Evolutionary conservation across 2,888 invertebrate genomes (phyloP).

Genomic region (Brachylomia viminalis): DNA sequence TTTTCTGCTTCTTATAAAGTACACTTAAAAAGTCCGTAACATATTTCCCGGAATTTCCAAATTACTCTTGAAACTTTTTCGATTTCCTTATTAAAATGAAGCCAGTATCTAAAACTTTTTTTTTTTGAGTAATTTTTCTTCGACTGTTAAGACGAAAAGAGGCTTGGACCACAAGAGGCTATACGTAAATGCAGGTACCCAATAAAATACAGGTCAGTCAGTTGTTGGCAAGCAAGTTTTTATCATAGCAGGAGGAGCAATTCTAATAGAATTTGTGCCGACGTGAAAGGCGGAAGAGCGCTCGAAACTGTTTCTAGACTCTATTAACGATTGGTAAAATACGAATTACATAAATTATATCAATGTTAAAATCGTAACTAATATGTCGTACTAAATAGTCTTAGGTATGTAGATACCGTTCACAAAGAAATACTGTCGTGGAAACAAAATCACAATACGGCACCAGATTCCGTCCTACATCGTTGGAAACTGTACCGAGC

Average conservation of each 20-base stretch:
- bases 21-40: conserved; percentile 27
- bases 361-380: conserved; percentile 17
- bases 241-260: background rate
- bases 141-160: background rate
- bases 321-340: background rate
- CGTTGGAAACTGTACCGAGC: conserved; percentile 72
- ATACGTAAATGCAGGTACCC: background rate
- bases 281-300: background rate
- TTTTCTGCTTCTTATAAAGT: conserved; percentile 39
- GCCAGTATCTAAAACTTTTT: background rate
- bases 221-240: too few relatives aligned
- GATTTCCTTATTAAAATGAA: conserved; percentile 41
- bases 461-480: conserved; percentile 72
- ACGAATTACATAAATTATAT: background rate
- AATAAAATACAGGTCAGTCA: too few relatives aligned
- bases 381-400: conserved; percentile 30
- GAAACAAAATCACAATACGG: conserved; percentile 69
- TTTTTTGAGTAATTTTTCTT: background rate
- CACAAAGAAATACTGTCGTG: conserved; percentile 59
- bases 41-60: conserved; percentile 50
- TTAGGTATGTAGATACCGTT: conserved; percentile 43
- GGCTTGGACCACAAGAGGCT: background rate
- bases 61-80: conserved; percentile 60
- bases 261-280: background rate
- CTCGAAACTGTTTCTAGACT: background rate